Percentiles rank a stretch among this genome's conserved stretches.
phyloP scores from a whole-genome alignment of 2,113 vertebrate genomes.

The Nibea albiflora region DNA sequence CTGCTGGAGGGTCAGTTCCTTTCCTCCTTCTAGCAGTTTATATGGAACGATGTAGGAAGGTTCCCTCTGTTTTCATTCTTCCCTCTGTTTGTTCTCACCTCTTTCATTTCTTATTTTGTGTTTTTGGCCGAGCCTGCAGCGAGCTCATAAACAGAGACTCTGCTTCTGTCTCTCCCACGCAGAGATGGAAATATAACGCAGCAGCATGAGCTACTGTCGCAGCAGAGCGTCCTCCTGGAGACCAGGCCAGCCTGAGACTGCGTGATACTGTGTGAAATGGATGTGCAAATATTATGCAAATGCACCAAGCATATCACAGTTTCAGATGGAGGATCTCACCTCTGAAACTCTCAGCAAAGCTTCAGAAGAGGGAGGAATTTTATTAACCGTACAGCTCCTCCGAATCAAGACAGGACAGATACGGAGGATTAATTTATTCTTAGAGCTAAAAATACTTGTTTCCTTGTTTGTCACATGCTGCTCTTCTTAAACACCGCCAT shows the following conservation, averaged over 20 bases:
- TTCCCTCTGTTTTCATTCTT: constrained; percentile 55
- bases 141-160: constrained; percentile 43
- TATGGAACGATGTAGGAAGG: constrained; percentile 16
- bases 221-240: constrained; percentile 41
- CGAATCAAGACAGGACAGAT: background rate
- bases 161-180: constrained; percentile 50
- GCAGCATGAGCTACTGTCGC: constrained; percentile 39
- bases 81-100: constrained; percentile 57
- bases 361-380: constrained; percentile 16
- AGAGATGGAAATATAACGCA: constrained; percentile 50
- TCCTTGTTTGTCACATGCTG: background rate
- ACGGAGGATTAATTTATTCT: background rate
- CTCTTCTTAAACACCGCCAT: background rate
- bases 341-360: constrained; percentile 34
- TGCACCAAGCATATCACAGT: constrained; percentile 32
- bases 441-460: background rate
- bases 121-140: constrained; percentile 42
- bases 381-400: constrained; percentile 7
- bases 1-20: constrained; percentile 14
- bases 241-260: constrained; percentile 11
- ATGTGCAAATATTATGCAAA: constrained; percentile 65
- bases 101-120: constrained; percentile 24
- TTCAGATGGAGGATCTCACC: constrained; percentile 52
- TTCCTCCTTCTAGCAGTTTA: constrained; percentile 11
- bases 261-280: constrained; percentile 29